Evolutionary conservation across 2,113 vertebrate species (phyloP).

Genomic region (Cinclus cinclus): DNA sequence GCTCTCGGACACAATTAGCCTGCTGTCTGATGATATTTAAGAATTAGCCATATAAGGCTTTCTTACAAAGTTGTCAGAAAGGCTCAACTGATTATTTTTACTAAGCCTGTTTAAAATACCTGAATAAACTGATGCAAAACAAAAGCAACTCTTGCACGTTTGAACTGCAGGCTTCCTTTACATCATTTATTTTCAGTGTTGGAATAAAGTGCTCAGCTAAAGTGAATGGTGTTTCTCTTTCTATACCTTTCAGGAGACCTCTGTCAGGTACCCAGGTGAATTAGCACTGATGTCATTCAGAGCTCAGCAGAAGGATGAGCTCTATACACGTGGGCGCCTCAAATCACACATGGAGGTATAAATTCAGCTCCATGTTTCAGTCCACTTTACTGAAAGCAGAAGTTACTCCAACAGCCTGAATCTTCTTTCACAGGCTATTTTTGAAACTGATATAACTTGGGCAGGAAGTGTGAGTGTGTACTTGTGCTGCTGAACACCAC

Average conservation of each 20-base stretch:
- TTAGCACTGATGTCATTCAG: background rate
- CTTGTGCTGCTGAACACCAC: slow-evolving; percentile 14
- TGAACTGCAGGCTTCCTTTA: background rate
- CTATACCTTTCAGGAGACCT: background rate
- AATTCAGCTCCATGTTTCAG: background rate
- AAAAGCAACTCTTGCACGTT: background rate
- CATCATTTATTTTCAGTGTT: background rate
- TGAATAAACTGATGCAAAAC: background rate
- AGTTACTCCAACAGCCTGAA: background rate
- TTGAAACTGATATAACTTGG: background rate
- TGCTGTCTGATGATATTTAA: slow-evolving; percentile 64
- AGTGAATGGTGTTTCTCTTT: background rate
- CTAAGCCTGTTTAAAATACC: background rate
- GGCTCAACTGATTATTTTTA: slow-evolving; percentile 2
- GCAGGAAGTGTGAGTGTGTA: background rate
- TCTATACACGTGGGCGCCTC: background rate
- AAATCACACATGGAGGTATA: background rate
- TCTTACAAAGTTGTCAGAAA: slow-evolving; percentile 33
- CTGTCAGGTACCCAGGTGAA: background rate
- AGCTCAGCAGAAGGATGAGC: background rate
- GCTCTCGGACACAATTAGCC: slow-evolving; percentile 51
- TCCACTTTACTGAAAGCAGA: background rate
- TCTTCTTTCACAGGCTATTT: background rate
- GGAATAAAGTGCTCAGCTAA: background rate
- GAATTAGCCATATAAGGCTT: slow-evolving; percentile 17